Evolutionary conservation across 2,888 invertebrate species (phyloP).

Genomic region (Neocrepidodera transversa): DNA sequence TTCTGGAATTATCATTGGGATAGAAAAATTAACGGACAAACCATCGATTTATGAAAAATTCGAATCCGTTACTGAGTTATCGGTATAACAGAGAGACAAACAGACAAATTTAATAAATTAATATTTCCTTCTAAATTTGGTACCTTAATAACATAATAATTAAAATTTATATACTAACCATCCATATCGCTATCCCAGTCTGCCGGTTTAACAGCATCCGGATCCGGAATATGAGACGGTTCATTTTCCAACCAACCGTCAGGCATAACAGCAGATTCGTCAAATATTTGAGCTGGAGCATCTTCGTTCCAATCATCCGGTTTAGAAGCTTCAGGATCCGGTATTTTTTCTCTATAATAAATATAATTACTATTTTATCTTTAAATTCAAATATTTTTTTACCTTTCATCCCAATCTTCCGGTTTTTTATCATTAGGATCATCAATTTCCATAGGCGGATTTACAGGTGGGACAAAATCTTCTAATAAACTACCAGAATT

Average conservation of each 20-base stretch:
- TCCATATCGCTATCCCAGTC: conserved; percentile 99
- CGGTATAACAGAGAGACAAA: no score
- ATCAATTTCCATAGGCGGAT: conserved; percentile 93
- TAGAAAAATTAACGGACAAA: no score
- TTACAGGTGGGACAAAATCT: conserved; percentile 92
- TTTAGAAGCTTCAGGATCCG: conserved; percentile 70
- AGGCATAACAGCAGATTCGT: conserved; percentile 84
- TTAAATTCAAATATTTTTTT: no score
- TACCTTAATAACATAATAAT: no score
- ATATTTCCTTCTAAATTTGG: no score
- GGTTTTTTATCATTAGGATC: conserved; percentile 89
- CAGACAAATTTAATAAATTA: no score
- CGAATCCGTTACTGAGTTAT: no score
- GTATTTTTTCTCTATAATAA: conserved; percentile 59
- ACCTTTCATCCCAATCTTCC: conserved; percentile 90
- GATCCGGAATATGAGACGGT: conserved; percentile 84
- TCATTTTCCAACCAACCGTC: conserved; percentile 94
- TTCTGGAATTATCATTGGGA: no score
- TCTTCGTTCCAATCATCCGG: conserved; percentile 98
- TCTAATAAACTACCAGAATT: conserved; percentile 87
- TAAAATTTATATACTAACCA: conserved; percentile 31
- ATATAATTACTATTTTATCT: not conserved
- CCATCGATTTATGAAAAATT: no score
- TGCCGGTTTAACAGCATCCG: conserved; percentile 82
- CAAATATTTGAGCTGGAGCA: conserved; percentile 88